Conservation (phyloP, 2,888 invertebrate species). For the Yponomeuta sedellus region DNA sequence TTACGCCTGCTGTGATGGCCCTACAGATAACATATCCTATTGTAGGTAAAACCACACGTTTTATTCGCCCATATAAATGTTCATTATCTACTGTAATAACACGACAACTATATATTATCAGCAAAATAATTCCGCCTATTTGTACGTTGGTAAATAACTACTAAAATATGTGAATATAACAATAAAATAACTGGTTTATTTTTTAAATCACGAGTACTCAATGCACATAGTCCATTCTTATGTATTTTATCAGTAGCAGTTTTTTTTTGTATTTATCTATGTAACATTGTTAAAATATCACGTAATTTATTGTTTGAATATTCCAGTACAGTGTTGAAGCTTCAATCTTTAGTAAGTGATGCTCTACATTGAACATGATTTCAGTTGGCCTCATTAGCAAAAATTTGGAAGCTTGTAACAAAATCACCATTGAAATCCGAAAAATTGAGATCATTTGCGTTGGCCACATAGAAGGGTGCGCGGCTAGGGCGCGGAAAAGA, state of each 20-base stretch:
- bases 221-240: slow-evolving; percentile 8
- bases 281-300: slow-evolving; percentile 1
- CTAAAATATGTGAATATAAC: background rate
- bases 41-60: background rate
- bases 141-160: background rate
- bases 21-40: background rate
- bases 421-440: no score
- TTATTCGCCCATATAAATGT: background rate
- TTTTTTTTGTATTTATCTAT: slow-evolving; percentile 10
- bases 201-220: background rate
- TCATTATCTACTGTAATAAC: background rate
- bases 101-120: background rate
- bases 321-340: background rate
- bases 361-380: slow-evolving; percentile 5
- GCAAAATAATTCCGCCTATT: background rate
- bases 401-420: background rate
- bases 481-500: no score
- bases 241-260: background rate
- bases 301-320: background rate
- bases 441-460: no score
- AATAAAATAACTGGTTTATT: background rate
- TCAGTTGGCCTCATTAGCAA: background rate
- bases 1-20: no score
- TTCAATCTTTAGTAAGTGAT: background rate
- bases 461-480: no score